A percentile compares a stretch with the other conserved stretches of the same genome.
Conservation (phyloP, 2,797 vertebrate genomes). For the Schizopygopsis pylzovi region DNA sequence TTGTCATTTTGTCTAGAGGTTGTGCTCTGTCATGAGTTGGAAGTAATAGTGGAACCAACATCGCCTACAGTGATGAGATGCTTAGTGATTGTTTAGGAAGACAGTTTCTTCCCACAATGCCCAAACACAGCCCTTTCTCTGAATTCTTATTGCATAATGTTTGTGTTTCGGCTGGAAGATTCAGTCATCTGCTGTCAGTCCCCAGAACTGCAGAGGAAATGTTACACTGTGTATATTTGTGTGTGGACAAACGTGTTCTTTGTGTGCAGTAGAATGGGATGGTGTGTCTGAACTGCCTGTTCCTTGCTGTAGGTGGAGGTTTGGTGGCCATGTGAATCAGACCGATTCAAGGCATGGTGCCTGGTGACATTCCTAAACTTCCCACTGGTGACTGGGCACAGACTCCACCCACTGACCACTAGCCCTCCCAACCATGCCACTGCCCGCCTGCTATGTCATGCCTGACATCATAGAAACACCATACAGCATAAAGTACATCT, state of each 20-base stretch:
- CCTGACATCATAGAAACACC: constrained; percentile 19
- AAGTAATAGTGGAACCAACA: not conserved
- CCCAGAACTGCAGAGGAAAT: constrained; percentile 44
- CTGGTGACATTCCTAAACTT: constrained; percentile 54
- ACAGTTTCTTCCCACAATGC: constrained; percentile 16
- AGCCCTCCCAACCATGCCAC: constrained; percentile 1
- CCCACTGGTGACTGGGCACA: constrained; percentile 49
- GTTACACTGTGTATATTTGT: constrained; percentile 17
- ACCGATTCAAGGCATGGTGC: constrained; percentile 54
- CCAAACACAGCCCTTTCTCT: constrained; percentile 31
- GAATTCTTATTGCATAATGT: constrained; percentile 49
- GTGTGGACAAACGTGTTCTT: constrained; percentile 54
- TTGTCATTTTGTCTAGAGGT: constrained; percentile 8
- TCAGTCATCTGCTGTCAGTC: constrained; percentile 40
- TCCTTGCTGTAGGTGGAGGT: constrained; percentile 59
- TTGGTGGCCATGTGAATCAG: constrained; percentile 53
- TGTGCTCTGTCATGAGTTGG: constrained; percentile 2
- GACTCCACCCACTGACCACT: constrained; percentile 28
- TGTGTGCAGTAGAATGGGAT: constrained; percentile 39
- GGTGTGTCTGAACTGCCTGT: constrained; percentile 51
- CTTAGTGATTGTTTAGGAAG: constrained; percentile 14
- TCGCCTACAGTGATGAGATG: not conserved
- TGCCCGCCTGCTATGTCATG: constrained; percentile 17
- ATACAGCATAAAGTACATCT: not conserved
- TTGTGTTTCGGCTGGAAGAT: constrained; percentile 50